Evolutionary conservation across 2,888 invertebrate genomes (phyloP), one percentile per base, ranked within the genome.

Genomic region (Cacoxenus indagator): DNA sequence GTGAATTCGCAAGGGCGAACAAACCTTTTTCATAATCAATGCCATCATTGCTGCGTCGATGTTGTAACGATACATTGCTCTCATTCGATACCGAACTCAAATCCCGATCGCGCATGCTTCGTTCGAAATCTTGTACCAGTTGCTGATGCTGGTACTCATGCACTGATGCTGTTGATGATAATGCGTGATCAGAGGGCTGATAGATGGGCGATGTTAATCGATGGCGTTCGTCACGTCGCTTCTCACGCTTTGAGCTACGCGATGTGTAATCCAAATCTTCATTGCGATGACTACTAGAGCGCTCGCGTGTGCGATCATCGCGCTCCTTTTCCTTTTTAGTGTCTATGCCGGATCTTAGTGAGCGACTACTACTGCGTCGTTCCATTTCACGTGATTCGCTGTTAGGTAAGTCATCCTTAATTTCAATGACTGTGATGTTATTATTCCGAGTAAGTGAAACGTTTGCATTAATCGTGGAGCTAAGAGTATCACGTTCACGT

Each of bases 21-120:
- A 22, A 22, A 92, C 92, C 92, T 92, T 92, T 90, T 82, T 91
- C 91, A 78, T 90, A 89, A 81, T 91, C 91, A 84, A 88, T 79
- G 67, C 90, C 86, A 79, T 91, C 91, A 83, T 90, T 90, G 85
- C 89, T 90, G 75, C 90, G 90, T 74, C 90, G 89, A 78, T 88
- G 88, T 75, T 88, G 88, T 68, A 87, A 76, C n/a, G 89, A 89
- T 67, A 89, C 89, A 67, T 89, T 88, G 87, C 90, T 88, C 78
- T 90, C 83, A 85, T 91, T 85, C 80, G 90, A 90, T 79, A 91
- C 87, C 77, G 89, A 86, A 88, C 91, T 89, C 75, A 91, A 88
- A 85, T 92, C 89, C 81, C 92, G 85, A 82, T 90, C 89, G 75
- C 92, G 90, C 76, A 92, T 93, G 81, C 92, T 91, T 89, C 83